phyloP scores from a whole-genome alignment of 1,140 invertebrate genomes.

The Drosophila seguyi region DNA sequence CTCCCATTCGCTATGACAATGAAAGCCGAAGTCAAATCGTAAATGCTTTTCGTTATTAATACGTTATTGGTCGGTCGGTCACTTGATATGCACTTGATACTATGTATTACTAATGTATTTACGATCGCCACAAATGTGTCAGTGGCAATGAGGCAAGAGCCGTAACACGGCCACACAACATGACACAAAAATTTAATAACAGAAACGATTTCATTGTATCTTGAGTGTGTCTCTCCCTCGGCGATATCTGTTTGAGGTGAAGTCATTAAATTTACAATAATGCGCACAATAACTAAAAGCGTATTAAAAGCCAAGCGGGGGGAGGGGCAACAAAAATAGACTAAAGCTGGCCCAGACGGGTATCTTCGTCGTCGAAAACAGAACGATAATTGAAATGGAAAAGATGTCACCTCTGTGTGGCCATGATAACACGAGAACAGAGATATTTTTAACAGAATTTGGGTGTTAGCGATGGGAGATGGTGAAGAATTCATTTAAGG shows the following conservation, averaged over 20 bases:
- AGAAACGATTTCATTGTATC: constrained; percentile 65
- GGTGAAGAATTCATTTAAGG: no score
- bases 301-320: constrained; percentile 47
- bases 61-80: constrained; percentile 38
- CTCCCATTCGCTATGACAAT: constrained; percentile 46
- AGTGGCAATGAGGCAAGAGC: constrained; percentile 78
- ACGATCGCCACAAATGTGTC: constrained; percentile 78
- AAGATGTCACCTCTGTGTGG: constrained; percentile 58
- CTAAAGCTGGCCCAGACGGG: constrained; percentile 32
- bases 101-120: constrained; percentile 76
- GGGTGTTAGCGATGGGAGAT: constrained; percentile 8
- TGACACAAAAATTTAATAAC: constrained; percentile 63
- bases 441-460: constrained; percentile 9
- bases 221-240: constrained; percentile 22
- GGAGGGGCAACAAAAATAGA: constrained; percentile 11
- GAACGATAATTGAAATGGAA: constrained; percentile 67
- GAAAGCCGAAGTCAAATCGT: constrained; percentile 59
- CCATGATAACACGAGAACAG: constrained; percentile 35
- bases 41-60: constrained; percentile 75
- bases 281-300: constrained; percentile 77
- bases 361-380: constrained; percentile 27
- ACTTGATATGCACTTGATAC: constrained; percentile 54
- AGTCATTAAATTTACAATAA: constrained; percentile 83
- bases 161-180: constrained; percentile 81
- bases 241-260: constrained; percentile 50